Percentiles rank a stretch among this genome's conserved stretches.
Evolutionary conservation across 2,113 vertebrate genomes (phyloP).

Genomic region (Tachuris rubrigastra): DNA sequence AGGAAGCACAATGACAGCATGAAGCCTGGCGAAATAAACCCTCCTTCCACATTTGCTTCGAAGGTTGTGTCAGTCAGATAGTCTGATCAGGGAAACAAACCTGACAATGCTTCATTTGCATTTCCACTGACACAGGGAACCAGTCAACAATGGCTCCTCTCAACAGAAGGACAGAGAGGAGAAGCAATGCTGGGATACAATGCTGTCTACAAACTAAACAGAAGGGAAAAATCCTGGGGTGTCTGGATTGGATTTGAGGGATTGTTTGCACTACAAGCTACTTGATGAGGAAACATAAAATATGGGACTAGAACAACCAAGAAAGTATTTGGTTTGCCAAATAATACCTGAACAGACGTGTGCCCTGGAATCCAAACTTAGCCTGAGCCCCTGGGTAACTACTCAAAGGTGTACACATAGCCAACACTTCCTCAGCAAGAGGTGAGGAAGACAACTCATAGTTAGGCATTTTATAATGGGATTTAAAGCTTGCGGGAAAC

Average conservation of each 20-base stretch:
- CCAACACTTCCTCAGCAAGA: not conserved
- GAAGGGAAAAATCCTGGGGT: not conserved
- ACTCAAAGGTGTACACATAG: not conserved
- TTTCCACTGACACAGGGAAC: not conserved
- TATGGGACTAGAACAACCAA: not conserved
- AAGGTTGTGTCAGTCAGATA: not conserved
- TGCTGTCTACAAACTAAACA: not conserved
- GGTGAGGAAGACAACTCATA: not conserved
- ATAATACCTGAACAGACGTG: not conserved
- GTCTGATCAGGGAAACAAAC: not conserved
- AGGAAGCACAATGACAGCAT: not conserved
- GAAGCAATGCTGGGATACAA: not conserved
- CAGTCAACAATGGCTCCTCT: slow-evolving; percentile 12
- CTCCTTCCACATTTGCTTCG: not conserved
- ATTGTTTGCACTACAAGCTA: not conserved
- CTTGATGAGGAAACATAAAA: not conserved
- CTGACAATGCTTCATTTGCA: slow-evolving; percentile 58
- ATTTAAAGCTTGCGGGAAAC: not conserved
- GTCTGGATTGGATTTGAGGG: not conserved
- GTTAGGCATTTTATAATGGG: not conserved
- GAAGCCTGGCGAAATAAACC: not conserved
- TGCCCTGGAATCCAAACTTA: not conserved
- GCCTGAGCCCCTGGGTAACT: not conserved
- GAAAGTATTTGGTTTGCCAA: not conserved
- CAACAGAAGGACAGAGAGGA: not conserved